phyloP scores from a whole-genome alignment of 2,797 vertebrate genomes.

The Pangasius djambal region DNA sequence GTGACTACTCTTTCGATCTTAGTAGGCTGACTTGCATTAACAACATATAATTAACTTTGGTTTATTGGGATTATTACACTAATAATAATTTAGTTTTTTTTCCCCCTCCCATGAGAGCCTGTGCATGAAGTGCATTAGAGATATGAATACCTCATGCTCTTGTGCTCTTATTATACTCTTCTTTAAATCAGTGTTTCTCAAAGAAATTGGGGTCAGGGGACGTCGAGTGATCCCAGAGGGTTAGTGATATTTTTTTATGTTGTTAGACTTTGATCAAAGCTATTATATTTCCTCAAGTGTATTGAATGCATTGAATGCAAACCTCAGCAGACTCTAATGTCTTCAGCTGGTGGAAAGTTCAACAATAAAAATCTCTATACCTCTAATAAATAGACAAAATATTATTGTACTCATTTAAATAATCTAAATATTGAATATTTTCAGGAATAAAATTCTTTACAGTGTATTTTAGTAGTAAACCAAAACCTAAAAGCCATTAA shows the following conservation, averaged over 20 bases:
- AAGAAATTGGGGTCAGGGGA: background rate
- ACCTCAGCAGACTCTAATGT: background rate
- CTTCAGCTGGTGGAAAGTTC: background rate
- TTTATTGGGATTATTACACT: background rate
- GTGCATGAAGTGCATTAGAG: too few relatives aligned
- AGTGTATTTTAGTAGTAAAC: background rate
- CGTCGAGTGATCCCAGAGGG: background rate
- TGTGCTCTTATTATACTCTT: background rate
- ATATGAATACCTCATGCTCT: background rate
- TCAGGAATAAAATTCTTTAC: background rate
- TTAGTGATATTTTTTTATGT: background rate
- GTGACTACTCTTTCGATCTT: background rate
- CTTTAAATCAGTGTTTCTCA: background rate
- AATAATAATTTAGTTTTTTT: background rate
- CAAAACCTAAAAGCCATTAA: background rate
- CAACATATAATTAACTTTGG: background rate
- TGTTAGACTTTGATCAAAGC: background rate
- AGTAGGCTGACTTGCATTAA: background rate
- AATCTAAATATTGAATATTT: background rate
- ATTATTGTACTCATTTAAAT: background rate
- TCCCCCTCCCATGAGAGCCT: background rate
- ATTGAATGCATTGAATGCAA: background rate
- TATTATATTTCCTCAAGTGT: background rate
- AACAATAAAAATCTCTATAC: background rate
- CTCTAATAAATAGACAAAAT: background rate